These are phyloP conservation scores for Drosophila guanche DNA, from an alignment of 1,140 invertebrate genomes.

Conservation along the genomic window DNA sequence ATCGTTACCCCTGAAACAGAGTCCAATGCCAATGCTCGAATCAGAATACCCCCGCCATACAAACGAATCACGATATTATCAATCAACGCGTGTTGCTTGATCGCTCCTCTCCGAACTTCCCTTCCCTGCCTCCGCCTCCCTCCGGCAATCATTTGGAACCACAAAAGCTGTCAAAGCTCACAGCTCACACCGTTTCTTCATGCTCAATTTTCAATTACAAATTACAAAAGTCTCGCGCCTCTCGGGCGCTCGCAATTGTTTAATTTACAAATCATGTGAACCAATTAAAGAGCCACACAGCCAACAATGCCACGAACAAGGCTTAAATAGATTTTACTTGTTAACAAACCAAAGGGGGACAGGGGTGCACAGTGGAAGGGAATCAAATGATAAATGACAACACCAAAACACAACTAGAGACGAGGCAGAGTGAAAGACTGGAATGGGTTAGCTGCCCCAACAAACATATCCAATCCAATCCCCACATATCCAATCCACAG, in stretches of 20 bases:
- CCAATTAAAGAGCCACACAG: constrained; percentile 72
- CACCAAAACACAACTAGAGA: constrained; percentile 78
- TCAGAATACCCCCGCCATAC: constrained; percentile 35
- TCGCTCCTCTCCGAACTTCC: no score
- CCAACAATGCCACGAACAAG: constrained; percentile 63
- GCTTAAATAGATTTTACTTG: constrained; percentile 82
- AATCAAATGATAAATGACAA: constrained; percentile 83
- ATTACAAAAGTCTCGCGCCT: constrained; percentile 65
- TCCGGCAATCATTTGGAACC: constrained; percentile 6
- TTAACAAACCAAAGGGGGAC: constrained; percentile 55
- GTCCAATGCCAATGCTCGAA: constrained; percentile 42
- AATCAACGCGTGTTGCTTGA: constrained; percentile 33
- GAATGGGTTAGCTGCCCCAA: constrained; percentile 8
- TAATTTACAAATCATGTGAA: constrained; percentile 83
- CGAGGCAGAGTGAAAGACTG: constrained; percentile 27
- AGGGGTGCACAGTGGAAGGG: constrained; percentile 66
- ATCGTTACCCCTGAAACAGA: constrained; percentile 5
- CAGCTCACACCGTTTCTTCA: constrained; percentile 74
- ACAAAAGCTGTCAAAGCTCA: constrained; percentile 71
- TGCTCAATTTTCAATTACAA: constrained; percentile 79
- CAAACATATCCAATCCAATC: constrained; percentile 14
- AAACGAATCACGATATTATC: constrained; percentile 51
- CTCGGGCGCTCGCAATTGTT: constrained; percentile 73
- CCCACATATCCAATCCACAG: constrained; percentile 11
- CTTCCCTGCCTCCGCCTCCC: background rate